Conservation (phyloP, 1,140 invertebrate genomes). For the Aricia agestis region DNA sequence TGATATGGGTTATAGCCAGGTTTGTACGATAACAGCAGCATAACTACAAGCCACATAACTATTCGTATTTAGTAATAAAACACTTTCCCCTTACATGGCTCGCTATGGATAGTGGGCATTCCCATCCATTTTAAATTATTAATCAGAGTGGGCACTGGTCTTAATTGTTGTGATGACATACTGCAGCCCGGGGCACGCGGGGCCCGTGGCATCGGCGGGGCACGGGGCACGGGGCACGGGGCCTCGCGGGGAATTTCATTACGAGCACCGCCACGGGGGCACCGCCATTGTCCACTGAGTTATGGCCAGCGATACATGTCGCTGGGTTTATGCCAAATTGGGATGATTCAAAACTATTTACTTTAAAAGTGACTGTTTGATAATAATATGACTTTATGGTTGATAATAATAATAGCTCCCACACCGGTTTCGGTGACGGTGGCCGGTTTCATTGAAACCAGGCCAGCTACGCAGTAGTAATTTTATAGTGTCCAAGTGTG, state of each 20-base stretch:
- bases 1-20: no score
- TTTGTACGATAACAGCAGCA: no score
- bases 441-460: no score
- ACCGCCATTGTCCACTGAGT: conserved; percentile 62
- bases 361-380: background rate
- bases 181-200: conserved; percentile 31
- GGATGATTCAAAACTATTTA: conserved; percentile 21
- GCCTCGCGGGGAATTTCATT: conserved; percentile 61
- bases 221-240: conserved; percentile 33
- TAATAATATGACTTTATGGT: no score
- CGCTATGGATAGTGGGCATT: background rate
- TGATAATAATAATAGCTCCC: no score
- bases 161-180: conserved; percentile 46
- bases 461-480: no score
- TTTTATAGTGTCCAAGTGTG: no score
- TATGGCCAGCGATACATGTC: conserved; percentile 42
- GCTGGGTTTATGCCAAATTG: conserved; percentile 10
- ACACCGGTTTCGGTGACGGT: no score
- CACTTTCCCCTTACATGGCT: background rate
- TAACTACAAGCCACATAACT: no score
- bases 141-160: conserved; percentile 16
- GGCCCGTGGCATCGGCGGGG: conserved; percentile 24
- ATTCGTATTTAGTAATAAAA: background rate
- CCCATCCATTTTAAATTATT: conserved; percentile 2
- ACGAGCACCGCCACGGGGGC: conserved; percentile 36